Evolutionary conservation across 2,113 vertebrate genomes (phyloP), one percentile per base, ranked within the genome.

Genomic region (Brachyhypopomus occidentalis): DNA sequence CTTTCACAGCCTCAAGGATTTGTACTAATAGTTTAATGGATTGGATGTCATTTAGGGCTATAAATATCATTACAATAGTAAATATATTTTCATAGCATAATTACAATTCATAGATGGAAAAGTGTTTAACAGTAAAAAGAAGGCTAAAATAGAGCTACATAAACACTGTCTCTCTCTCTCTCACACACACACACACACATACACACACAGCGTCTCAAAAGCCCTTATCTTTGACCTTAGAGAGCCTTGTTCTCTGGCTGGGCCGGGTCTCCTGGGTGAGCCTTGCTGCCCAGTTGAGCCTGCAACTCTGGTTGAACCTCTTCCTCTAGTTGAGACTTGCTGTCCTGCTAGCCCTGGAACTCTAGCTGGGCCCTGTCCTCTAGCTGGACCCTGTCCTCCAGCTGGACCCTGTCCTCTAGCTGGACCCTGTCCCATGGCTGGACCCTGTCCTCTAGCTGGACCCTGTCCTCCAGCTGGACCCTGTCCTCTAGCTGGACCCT

Each of bases 1-100:
- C 63, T 25, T 14, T 60, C 55, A 3, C 27, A 71, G 36, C 34
- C 19, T 72, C 78, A 63, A 45, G 66, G n/a, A 23, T 12, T 12
- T 14, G 77, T 52, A 22, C 19, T 71, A 72, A 72, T 1, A 17
- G 36, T 23, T 41, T 2, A 23, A 62, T 48, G 56, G 30, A 72
- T 45, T 79, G 78, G 78, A 72, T 79, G 62, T 79, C 36, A 45
- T 79, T 77, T 76, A 38, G 11, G 5, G 19, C 30, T 59, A 5
- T 25, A 58, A 41, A 60, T 79, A 56, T 27, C 77, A 25, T 41
- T 25, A 79, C 6, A 52, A 9, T 48, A 72, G 60, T 62, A 62
- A 30, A 67, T 0, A 23, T 5, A 25, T 55, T 52, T 73, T 30
- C 71, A 30, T 73, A 56, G 56, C 48, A 56, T 56, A 16, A 20